phyloP scores from a whole-genome alignment of 1,140 invertebrate genomes.

The Sarcophaga bullata region DNA sequence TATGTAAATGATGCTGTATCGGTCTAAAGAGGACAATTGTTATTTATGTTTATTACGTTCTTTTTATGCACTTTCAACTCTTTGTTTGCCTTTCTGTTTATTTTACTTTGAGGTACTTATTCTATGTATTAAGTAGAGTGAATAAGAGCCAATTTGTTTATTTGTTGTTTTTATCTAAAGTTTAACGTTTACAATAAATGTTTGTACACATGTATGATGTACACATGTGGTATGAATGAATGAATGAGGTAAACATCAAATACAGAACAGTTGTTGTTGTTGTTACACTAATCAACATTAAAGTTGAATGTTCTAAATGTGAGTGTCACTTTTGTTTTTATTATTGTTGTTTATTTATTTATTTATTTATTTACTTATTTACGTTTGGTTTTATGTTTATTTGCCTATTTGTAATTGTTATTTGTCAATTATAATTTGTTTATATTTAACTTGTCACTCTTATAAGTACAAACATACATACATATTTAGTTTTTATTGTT shows the following conservation, averaged over 20 bases:
- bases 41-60: not conserved
- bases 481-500: not conserved
- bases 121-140: too few relatives aligned
- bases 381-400: constrained; percentile 20
- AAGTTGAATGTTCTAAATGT: not conserved
- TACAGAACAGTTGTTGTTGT: too few relatives aligned
- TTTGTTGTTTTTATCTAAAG: not conserved
- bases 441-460: constrained; percentile 3
- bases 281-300: too few relatives aligned
- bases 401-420: not conserved
- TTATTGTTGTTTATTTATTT: not conserved
- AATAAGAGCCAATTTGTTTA: not conserved
- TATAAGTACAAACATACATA: not conserved
- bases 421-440: constrained; percentile 31
- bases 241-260: too few relatives aligned
- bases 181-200: not conserved
- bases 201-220: too few relatives aligned
- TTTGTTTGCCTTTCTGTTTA: not conserved
- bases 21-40: not conserved
- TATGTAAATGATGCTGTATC: not conserved
- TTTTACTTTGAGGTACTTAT: too few relatives aligned
- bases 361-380: constrained; percentile 10
- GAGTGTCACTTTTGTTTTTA: not conserved
- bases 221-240: too few relatives aligned
- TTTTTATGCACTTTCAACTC: not conserved